These are phyloP conservation scores for Etheostoma perlongum DNA, from an alignment of 2,797 vertebrate genomes.

Conservation along the genomic window DNA sequence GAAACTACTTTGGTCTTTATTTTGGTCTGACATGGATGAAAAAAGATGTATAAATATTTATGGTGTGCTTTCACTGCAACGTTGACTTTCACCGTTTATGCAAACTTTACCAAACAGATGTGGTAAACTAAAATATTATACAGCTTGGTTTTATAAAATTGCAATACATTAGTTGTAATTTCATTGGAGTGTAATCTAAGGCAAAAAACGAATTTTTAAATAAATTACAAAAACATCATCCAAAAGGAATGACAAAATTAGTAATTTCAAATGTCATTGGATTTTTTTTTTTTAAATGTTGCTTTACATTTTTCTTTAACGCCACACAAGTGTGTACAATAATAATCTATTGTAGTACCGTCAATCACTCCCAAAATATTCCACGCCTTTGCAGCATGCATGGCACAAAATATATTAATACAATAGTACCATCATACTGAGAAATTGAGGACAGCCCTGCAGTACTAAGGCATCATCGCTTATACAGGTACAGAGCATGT, in stretches of 20 bases:
- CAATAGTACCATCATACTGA: conserved; percentile 22
- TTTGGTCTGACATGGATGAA: conserved; percentile 51
- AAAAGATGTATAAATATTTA: conserved; percentile 25
- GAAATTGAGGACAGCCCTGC: not conserved
- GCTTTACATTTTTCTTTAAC: not conserved
- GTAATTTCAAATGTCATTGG: not conserved
- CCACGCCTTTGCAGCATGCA: not conserved
- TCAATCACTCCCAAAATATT: conserved; percentile 17
- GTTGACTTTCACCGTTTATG: not conserved
- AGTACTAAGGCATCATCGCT: not conserved
- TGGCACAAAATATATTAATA: conserved; percentile 19
- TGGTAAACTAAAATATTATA: conserved; percentile 27
- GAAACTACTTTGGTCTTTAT: conserved; percentile 73
- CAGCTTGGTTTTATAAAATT: conserved; percentile 27
- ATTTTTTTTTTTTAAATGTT: not conserved
- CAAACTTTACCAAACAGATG: conserved; percentile 3
- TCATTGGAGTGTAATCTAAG: conserved; percentile 16
- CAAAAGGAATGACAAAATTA: conserved; percentile 9
- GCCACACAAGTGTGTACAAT: conserved; percentile 4
- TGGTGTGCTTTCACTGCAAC: conserved; percentile 18
- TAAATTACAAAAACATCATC: not conserved
- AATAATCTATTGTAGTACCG: not conserved
- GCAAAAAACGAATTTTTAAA: conserved; percentile 2
- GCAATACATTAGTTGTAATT: not conserved
- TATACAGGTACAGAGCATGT: not conserved